Evolutionary conservation across 2,113 vertebrate species (phyloP), one percentile per base, ranked within the genome.

Genomic region (Synchiropus splendidus): DNA sequence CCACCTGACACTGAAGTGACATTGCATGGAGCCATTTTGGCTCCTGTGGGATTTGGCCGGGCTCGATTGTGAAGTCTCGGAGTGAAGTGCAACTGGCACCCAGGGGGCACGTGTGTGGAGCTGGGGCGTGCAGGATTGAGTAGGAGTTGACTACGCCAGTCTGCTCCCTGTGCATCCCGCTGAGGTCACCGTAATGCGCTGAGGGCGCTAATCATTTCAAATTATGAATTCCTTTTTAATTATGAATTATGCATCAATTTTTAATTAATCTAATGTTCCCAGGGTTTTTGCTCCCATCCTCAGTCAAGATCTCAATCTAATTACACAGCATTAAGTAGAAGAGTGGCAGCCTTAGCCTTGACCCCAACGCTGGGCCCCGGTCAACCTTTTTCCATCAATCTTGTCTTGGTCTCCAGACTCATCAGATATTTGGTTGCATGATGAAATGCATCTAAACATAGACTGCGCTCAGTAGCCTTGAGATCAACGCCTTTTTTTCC

Each of bases 211-310:
- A 85, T 85, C 78, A 84, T 83, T 79, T 79, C 79, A 83, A 84
- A 85, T 86, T 85, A 85, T 73, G 51, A 79, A 86, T 83, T 85
- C 82, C 74, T 83, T 85, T 85, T 85, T 85, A 85, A 86, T 85
- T 82, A 86, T 85, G 82, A 87, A 87, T 87, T 85, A 86, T 86
- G 84, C 83, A 87, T 86, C 76, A 42, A 85, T 83, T 86, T 84
- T 86, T 86, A 86, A 87, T 87, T 85, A 85, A 86, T 85, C 80
- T 82, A 83, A 86, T 83, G 80, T 83, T 87, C 69, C 68, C 65
- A 72, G 77, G 73, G 61, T 77, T 84, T 80, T 75, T 72, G 60
- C 58, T 50, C 51, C 67, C 61, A 63, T 68, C 68, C 58, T 61
- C 35, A 48, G 56, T 55, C 65, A 73, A 79, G 82, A 84, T 80